Percentiles rank a stretch among this genome's conserved stretches.
Conservation (phyloP, 2,797 vertebrate species). For the Danio kyathit region DNA sequence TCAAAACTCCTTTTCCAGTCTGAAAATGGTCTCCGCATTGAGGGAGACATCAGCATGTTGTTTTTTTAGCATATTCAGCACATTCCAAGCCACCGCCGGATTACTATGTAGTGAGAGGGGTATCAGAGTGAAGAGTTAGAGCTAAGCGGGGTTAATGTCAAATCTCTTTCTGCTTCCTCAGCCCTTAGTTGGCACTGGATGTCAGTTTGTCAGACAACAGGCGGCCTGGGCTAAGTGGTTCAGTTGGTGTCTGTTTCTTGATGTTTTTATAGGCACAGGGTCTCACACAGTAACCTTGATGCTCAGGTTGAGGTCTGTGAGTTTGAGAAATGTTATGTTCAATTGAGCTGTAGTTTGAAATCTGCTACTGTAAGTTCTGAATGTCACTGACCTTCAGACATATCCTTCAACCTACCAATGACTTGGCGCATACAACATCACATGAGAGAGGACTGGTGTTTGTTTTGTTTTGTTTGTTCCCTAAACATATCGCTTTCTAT, state of each 20-base stretch:
- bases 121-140: constrained; percentile 56
- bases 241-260: neutral
- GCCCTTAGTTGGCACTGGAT: constrained; percentile 43
- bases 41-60: constrained; percentile 25
- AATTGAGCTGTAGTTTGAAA: constrained; percentile 23
- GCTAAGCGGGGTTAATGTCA: constrained; percentile 58
- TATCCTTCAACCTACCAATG: constrained; percentile 34
- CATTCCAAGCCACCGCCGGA: constrained; percentile 41
- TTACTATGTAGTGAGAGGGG: constrained; percentile 43
- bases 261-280: constrained; percentile 2
- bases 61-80: constrained; percentile 25
- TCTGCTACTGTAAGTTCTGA: constrained; percentile 44
- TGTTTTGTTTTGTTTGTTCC: constrained; percentile 48
- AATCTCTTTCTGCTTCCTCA: constrained; percentile 52
- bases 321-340: constrained; percentile 27
- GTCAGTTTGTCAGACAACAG: constrained; percentile 40
- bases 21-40: constrained; percentile 25
- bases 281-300: constrained; percentile 2
- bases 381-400: constrained; percentile 41
- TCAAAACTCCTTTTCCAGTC: neutral
- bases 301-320: neutral
- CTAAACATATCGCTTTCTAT: neutral
- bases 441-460: constrained; percentile 42
- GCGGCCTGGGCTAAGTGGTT: constrained; percentile 20
- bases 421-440: neutral